Evolutionary conservation across 2,113 vertebrate genomes (phyloP).

Genomic region (Cranoglanis bouderius): DNA sequence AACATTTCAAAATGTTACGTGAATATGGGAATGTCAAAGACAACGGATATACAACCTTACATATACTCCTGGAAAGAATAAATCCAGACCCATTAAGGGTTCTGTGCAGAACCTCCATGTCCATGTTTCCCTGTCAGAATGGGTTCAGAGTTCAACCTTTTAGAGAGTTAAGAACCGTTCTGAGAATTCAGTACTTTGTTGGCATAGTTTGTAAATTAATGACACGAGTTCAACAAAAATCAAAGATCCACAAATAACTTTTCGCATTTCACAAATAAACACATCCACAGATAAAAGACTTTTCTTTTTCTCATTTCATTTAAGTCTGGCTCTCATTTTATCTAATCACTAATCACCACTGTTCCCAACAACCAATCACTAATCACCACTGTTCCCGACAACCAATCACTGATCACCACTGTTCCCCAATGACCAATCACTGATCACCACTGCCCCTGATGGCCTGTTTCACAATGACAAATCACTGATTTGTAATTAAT

Average conservation of each 20-base stretch:
- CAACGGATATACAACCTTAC: neutral
- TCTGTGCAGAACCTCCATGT: neutral
- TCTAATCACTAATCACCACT: neutral
- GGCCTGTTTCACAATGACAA: neutral
- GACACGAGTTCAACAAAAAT: neutral
- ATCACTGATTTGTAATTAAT: neutral
- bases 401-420: neutral
- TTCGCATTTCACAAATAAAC: no score
- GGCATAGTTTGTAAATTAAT: no score
- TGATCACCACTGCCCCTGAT: neutral
- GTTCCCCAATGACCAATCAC: neutral
- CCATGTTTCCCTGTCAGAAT: neutral
- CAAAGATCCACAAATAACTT: no score
- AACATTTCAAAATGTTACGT: neutral
- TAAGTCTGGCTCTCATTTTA: no score
- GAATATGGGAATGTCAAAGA: neutral
- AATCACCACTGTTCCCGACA: neutral
- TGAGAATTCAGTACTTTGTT: neutral
- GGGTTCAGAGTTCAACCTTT: neutral
- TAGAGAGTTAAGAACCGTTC: neutral
- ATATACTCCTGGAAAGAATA: neutral
- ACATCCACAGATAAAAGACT: no score
- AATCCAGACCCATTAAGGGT: neutral
- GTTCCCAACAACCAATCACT: neutral
- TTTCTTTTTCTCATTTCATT: no score